Percentiles rank a stretch among this genome's conserved stretches.
phyloP scores from a whole-genome alignment of 2,888 invertebrate genomes.

The Drosophila putrida region DNA sequence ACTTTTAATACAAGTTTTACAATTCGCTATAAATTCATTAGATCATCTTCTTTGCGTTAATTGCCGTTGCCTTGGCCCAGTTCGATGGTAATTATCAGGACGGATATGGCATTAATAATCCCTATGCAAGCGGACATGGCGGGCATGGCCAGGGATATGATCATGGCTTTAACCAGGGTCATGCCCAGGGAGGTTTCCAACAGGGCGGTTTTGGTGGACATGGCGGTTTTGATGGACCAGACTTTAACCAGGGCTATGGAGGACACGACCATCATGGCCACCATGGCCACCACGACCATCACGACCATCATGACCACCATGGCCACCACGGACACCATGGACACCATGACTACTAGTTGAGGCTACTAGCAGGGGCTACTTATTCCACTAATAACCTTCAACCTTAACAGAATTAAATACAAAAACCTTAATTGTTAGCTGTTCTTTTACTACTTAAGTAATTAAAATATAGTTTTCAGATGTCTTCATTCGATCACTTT shows the following conservation, averaged over 20 bases:
- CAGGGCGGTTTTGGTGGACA: too few species aligned
- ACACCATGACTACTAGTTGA: too few species aligned
- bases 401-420: too few species aligned
- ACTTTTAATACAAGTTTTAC: background rate
- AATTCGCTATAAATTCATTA: slow-evolving; percentile 10
- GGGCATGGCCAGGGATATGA: background rate
- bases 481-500: too few species aligned
- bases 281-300: background rate
- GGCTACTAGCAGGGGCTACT: too few species aligned
- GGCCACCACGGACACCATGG: background rate
- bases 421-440: too few species aligned
- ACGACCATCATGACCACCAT: background rate
- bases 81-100: slow-evolving; percentile 24
- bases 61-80: slow-evolving; percentile 60
- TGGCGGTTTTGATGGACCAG: too few species aligned
- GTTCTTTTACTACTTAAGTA: too few species aligned
- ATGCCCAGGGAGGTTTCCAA: background rate
- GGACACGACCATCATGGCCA: background rate
- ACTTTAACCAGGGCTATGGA: too few species aligned
- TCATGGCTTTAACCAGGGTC: background rate
- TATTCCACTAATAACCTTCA: too few species aligned
- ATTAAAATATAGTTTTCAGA: too few species aligned
- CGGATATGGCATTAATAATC: slow-evolving; percentile 20
- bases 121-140: slow-evolving; percentile 39
- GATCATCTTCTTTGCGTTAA: slow-evolving; percentile 65